Conservation (phyloP, 1,140 invertebrate species). For the Pseudomyrmex pallidus region DNA sequence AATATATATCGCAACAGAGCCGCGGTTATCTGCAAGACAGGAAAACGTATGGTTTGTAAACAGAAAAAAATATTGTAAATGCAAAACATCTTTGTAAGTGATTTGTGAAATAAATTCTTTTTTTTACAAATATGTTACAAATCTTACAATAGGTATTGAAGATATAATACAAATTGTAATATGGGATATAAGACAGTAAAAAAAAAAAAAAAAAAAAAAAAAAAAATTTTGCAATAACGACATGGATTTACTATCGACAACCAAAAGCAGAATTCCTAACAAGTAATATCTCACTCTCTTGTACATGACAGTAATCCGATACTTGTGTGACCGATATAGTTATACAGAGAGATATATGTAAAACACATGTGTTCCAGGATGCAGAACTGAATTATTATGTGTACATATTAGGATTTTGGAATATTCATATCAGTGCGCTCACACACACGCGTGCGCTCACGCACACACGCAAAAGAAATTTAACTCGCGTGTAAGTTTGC, state of each 20-base stretch:
- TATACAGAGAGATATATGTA: conserved; percentile 53
- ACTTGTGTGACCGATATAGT: conserved; percentile 63
- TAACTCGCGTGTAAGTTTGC: background rate
- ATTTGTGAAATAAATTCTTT: too few relatives aligned
- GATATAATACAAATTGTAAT: too few relatives aligned
- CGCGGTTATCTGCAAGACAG: too few relatives aligned
- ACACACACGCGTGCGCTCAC: background rate
- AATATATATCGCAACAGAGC: too few relatives aligned
- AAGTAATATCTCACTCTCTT: conserved; percentile 54
- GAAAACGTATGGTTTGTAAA: too few relatives aligned
- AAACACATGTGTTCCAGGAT: conserved; percentile 64
- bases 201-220: too few relatives aligned
- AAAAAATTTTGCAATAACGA: conserved; percentile 6
- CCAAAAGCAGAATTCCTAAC: conserved; percentile 65
- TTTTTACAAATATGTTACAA: too few relatives aligned
- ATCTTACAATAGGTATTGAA: too few relatives aligned
- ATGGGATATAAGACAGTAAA: too few relatives aligned
- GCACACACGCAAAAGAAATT: background rate
- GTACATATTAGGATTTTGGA: conserved; percentile 51
- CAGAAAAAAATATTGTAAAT: too few relatives aligned
- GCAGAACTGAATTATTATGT: conserved; percentile 22
- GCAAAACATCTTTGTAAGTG: too few relatives aligned
- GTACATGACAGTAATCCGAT: conserved; percentile 66
- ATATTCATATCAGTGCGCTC: conserved; percentile 38
- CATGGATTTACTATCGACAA: conserved; percentile 66